These are phyloP conservation scores for Ranitomeya imitator DNA, from an alignment of 2,113 vertebrate species.

Conservation along the genomic window DNA sequence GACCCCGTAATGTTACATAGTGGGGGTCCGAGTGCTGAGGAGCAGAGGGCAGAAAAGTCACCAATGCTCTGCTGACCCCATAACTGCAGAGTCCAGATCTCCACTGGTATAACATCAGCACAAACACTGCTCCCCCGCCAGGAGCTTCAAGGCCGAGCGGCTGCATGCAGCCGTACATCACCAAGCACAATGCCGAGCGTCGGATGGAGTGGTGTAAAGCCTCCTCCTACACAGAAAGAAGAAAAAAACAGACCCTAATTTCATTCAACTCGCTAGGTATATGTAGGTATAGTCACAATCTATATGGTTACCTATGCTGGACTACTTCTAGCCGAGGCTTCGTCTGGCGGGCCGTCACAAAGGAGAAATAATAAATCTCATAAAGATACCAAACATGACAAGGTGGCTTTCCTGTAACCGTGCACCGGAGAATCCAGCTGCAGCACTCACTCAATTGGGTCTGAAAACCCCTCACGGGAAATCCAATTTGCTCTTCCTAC, in stretches of 20 bases:
- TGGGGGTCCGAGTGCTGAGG: too few relatives aligned
- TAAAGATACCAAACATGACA: neutral
- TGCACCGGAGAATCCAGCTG: neutral
- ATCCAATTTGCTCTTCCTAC: slow-evolving; percentile 25
- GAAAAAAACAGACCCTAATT: neutral
- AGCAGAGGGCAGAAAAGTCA: too few relatives aligned
- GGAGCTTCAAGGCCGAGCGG: too few relatives aligned
- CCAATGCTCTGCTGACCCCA: too few relatives aligned
- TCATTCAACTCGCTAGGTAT: neutral
- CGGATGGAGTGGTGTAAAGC: too few relatives aligned
- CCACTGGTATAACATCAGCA: too few relatives aligned
- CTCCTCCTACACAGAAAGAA: too few relatives aligned
- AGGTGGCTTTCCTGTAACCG: neutral
- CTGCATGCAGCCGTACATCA: too few relatives aligned
- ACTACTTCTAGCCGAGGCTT: neutral
- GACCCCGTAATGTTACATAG: too few relatives aligned
- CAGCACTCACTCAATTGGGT: neutral
- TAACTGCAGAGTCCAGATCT: too few relatives aligned
- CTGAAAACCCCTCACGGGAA: slow-evolving; percentile 19
- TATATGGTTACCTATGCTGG: neutral
- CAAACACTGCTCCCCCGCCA: too few relatives aligned
- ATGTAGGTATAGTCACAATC: neutral
- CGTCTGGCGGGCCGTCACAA: neutral
- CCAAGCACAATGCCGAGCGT: too few relatives aligned
- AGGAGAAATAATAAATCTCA: neutral